phyloP scores from a whole-genome alignment of 2,113 vertebrate genomes.

The Odobenus rosmarus region DNA sequence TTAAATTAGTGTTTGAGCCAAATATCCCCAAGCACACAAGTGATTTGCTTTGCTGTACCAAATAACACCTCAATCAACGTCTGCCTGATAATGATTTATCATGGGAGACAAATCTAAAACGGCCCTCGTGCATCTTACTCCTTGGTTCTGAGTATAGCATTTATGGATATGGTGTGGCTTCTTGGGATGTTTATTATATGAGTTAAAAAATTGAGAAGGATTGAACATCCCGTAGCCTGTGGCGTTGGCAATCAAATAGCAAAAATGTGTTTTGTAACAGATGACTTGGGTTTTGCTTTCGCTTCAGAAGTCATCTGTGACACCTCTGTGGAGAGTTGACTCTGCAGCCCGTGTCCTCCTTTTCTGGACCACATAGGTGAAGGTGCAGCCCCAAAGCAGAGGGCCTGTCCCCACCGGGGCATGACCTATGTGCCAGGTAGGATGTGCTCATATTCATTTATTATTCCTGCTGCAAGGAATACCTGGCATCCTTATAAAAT shows the following conservation, averaged over 20 bases:
- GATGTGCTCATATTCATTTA: too few relatives aligned
- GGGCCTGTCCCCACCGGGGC: fast-evolving
- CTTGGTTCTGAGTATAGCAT: neutral
- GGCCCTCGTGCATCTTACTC: slow-evolving; percentile 2
- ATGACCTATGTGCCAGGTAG: neutral
- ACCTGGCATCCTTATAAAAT: neutral
- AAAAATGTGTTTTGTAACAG: neutral
- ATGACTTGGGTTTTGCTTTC: neutral
- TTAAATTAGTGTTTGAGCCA: neutral
- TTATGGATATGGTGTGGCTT: slow-evolving; percentile 29
- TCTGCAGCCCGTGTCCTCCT: fast-evolving
- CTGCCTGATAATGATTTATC: neutral
- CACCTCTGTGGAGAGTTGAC: fast-evolving
- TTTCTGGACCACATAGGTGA: too few relatives aligned
- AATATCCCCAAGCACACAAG: neutral
- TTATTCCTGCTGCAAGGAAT: neutral
- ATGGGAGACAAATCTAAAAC: neutral
- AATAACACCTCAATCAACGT: neutral
- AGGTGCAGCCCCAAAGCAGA: fast-evolving
- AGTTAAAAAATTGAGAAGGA: slow-evolving; percentile 47
- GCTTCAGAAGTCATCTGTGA: neutral
- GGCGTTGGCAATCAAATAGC: neutral
- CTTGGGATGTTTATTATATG: neutral
- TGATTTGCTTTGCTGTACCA: neutral
- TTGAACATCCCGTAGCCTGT: neutral